phyloP scores from a whole-genome alignment of 2,797 vertebrate genomes.

The Crocidura indochinensis region DNA sequence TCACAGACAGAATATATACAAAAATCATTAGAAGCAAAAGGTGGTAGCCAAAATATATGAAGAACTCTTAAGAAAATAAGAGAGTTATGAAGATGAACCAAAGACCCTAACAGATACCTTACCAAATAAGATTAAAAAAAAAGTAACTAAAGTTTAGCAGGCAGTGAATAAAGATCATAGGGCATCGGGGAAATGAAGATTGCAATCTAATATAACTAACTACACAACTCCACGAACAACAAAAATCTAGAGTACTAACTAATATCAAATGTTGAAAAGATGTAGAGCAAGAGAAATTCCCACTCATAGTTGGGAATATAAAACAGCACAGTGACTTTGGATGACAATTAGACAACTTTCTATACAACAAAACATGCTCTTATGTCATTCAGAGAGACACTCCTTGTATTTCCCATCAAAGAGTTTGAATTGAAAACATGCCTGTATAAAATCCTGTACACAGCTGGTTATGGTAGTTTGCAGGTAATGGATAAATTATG shows the following conservation, averaged over 20 bases:
- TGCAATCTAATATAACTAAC: neutral
- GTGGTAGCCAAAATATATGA: too few species aligned
- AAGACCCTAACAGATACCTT: neutral
- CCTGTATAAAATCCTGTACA: neutral
- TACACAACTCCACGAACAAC: neutral
- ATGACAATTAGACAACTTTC: neutral
- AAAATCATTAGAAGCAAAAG: neutral
- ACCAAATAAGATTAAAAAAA: neutral
- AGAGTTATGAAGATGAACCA: neutral
- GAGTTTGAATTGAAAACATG: neutral
- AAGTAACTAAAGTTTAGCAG: too few species aligned
- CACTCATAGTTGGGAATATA: too few species aligned
- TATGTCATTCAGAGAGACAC: neutral
- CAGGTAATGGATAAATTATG: neutral
- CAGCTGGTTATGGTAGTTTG: neutral
- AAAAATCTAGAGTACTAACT: neutral
- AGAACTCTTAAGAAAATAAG: neutral
- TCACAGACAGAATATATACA: neutral
- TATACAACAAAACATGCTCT: neutral
- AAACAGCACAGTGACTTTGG: neutral
- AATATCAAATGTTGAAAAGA: neutral
- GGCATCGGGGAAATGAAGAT: neutral
- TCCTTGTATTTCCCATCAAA: neutral
- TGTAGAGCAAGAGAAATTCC: neutral
- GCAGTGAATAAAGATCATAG: too few species aligned